phyloP scores from a whole-genome alignment of 2,113 vertebrate genomes.

The Pteruthius melanotis region DNA sequence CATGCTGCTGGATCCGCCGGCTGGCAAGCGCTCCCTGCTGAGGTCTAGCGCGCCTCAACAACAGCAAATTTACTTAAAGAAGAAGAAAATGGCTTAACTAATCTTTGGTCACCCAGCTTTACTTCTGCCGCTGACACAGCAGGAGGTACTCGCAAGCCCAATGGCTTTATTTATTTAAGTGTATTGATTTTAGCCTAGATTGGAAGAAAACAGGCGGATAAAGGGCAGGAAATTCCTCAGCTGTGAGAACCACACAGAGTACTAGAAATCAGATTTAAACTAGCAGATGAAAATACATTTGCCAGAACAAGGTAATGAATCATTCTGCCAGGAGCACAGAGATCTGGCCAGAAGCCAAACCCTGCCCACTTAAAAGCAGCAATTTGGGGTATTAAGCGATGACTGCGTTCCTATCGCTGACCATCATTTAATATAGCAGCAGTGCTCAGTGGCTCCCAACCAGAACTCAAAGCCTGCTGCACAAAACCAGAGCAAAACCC shows the following conservation, averaged over 20 bases:
- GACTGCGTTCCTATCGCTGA: background rate
- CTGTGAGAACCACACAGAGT: conserved; percentile 40
- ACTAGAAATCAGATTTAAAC: conserved; percentile 58
- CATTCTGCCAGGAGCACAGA: conserved; percentile 8
- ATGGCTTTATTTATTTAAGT: conserved; percentile 65
- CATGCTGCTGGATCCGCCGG: background rate
- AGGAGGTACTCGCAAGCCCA: background rate
- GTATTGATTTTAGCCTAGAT: conserved; percentile 60
- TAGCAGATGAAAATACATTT: conserved; percentile 62
- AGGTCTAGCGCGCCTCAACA: background rate
- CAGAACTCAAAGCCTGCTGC: background rate
- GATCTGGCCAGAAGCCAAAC: conserved; percentile 40
- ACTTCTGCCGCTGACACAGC: conserved; percentile 23
- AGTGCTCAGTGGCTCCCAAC: background rate
- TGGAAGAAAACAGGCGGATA: conserved; percentile 41
- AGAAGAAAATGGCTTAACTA: conserved; percentile 51
- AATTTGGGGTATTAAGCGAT: background rate
- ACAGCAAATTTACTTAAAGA: conserved; percentile 21
- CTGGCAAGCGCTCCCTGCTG: background rate
- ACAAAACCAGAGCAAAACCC: background rate
- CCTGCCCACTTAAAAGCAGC: conserved; percentile 29
- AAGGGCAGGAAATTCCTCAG: conserved; percentile 64
- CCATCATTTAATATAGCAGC: conserved; percentile 25
- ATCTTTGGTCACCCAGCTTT: conserved; percentile 52
- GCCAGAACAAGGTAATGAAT: conserved; percentile 60